Evolutionary conservation across 2,113 vertebrate genomes (phyloP), one percentile per base, ranked within the genome.

Genomic region (Cepphus grylle): DNA sequence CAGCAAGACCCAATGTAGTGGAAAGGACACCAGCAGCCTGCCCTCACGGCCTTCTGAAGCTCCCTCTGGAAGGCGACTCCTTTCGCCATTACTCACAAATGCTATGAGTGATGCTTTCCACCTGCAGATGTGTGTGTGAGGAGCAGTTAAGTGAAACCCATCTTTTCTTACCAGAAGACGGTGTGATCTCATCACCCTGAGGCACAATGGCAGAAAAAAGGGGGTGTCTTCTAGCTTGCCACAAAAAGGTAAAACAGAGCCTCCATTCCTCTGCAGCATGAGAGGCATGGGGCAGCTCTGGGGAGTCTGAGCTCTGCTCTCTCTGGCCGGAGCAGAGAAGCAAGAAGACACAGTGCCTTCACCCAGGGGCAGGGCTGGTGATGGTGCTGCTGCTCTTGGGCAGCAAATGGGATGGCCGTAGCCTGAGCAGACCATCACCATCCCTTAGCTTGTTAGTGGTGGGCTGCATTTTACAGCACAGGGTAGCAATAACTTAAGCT

Each of bases 381-480:
- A 42, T 42, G 55, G 18, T 52, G 36, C 20, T 1, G 0, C 22
- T 1, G 4, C 20, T 49, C 30, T 50, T 1, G 7, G 27, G 30
- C n/a, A 93, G 55, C 55, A 63, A 47, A 23, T 13, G 23, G 74
- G 30, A 58, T 38, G 22, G 23, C 26, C 4, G 1, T 3, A 3
- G 29, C 61, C 62, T 29, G 32, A 85, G 63, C 17, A 85, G 43
- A 22, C 16, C 8, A 1, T 66, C 45, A 14, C 43, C 1, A 3
- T 55, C 49, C 49, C 27, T 72, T 50, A 36, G 14, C 27, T 65
- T n/a, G 12, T 74, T 26, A 69, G 30, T 36, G 30, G 40, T 5
- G 5, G 17, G 16, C 13, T 76, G 32, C 52, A 56, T 86, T 77
- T 89, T 45, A 27, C 21, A 45, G 27, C 1, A 2, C 1, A 5